Evolutionary conservation across 1,140 invertebrate genomes (phyloP).

Genomic region (Diuraphis noxia): DNA sequence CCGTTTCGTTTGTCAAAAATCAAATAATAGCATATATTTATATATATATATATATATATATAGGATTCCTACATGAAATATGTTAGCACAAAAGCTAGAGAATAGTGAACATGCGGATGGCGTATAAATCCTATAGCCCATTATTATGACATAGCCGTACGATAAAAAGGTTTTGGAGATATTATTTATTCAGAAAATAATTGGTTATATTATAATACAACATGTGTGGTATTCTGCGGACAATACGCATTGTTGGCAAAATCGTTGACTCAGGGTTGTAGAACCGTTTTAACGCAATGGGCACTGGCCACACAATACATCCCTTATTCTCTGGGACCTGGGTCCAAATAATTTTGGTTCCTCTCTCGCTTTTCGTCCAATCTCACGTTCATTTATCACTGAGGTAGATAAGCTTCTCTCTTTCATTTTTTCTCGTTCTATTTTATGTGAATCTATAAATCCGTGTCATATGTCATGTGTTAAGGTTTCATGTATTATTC

Average conservation of each 20-base stretch:
- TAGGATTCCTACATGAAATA: neutral
- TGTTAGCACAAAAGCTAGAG: conserved; percentile 23
- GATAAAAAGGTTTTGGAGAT: conserved; percentile 15
- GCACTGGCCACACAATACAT: neutral
- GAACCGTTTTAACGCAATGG: conserved; percentile 22
- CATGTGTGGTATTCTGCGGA: conserved; percentile 29
- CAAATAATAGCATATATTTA: neutral
- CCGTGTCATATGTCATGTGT: neutral
- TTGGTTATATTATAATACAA: conserved; percentile 48
- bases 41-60: neutral
- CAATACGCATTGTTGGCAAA: conserved; percentile 44
- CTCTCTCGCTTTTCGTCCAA: neutral
- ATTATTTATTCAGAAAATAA: conserved; percentile 36
- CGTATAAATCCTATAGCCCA: conserved; percentile 10
- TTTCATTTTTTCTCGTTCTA: neutral
- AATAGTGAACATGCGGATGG: conserved; percentile 23
- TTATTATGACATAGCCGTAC: neutral
- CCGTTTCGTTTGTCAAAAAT: neutral
- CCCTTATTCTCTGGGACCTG: neutral
- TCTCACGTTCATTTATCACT: neutral
- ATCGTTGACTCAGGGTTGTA: conserved; percentile 31
- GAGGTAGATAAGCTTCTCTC: neutral
- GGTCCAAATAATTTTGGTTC: conserved; percentile 29
- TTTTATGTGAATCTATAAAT: neutral
- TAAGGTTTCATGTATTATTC: neutral